These are phyloP conservation scores for Hystrix brachyura DNA, from an alignment of 2,113 vertebrate genomes.

Conservation along the genomic window DNA sequence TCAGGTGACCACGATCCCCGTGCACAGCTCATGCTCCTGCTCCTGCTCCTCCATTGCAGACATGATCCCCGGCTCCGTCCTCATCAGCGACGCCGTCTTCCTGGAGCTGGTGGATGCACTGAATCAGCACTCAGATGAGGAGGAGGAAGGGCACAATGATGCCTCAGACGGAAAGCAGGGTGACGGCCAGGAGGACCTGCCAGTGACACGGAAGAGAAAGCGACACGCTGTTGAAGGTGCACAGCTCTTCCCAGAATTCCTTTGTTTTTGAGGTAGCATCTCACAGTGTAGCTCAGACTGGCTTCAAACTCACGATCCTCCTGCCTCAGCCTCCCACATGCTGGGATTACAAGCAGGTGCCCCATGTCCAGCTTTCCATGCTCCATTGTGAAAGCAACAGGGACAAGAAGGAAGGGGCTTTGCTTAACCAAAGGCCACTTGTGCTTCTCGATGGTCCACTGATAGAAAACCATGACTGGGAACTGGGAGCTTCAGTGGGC, in stretches of 20 bases:
- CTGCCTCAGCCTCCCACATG: not conserved
- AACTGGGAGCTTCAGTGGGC: not conserved
- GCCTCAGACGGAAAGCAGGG: slow-evolving; percentile 86
- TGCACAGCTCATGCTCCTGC: not conserved
- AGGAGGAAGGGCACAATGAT: slow-evolving; percentile 92
- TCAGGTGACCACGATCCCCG: not conserved
- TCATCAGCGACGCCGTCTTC: slow-evolving; percentile 97
- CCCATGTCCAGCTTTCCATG: not conserved
- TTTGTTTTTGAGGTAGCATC: not conserved
- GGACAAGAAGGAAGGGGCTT: not conserved
- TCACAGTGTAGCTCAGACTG: not conserved
- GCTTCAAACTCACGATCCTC: not conserved
- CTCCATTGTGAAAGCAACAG: not conserved
- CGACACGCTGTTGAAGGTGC: slow-evolving; percentile 87
- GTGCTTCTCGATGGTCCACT: not conserved
- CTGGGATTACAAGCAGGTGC: not conserved
- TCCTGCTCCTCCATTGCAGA: slow-evolving; percentile 81
- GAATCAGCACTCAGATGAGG: slow-evolving; percentile 95
- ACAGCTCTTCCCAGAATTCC: not conserved
- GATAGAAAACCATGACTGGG: not conserved
- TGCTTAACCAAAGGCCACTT: not conserved
- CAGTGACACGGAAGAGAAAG: slow-evolving; percentile 90
- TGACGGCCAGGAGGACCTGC: slow-evolving; percentile 90
- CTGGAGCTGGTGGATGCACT: slow-evolving; percentile 97
- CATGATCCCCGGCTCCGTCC: slow-evolving; percentile 93